Base-by-base conservation (phyloP, 2,888 invertebrate species). In the Dryobota labecula region DNA sequence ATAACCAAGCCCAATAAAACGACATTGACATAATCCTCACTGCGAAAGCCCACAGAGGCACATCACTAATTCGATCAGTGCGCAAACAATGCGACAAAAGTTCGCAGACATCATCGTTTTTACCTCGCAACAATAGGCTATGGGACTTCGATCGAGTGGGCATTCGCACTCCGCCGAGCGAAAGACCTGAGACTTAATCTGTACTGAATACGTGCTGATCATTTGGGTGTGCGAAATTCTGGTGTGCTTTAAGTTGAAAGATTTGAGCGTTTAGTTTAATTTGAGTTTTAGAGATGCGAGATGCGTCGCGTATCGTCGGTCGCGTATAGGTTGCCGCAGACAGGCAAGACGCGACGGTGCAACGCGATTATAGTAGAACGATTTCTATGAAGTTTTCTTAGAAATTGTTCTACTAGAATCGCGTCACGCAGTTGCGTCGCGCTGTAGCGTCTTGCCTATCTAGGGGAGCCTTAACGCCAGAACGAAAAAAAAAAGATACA, bases 81-180 rank as follows among this genome's bases (percentile, higher is more conserved):
- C 85, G 89, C 89, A 88, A 78, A 86, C 83, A 84, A 74, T 70
- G 73, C 65, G 61, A 76, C 70, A 70, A 65, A 60, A 63, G 72
- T 76, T 71, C 70, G 76, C 78, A 86, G 87, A 86, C 83, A 85
- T 51, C 69, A 58, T 65, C 83, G 79, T 84, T 83, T 86, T 84
- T 82, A 70, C 72, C 58, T 63, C 18, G 43, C 45, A 11, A 84
- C 85, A 84, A 85, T 80, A 67, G 60, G 53, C 20, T 47, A 20
- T 65, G 83, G 82, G 56, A 80, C 70, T 88, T 79, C 82, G 81
- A 86, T 87, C 83, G 86, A 90, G 87, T 86, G 85, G 85, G 90
- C 88, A 92, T 94, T 93, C 92, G 91, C 88, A 89, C 88, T 88
- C 92, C 88, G 90, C 90, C 90, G 92, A 91, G 93, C 94, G 93